phyloP scores from a whole-genome alignment of 2,888 invertebrate species.

The Drosophila anceps region DNA sequence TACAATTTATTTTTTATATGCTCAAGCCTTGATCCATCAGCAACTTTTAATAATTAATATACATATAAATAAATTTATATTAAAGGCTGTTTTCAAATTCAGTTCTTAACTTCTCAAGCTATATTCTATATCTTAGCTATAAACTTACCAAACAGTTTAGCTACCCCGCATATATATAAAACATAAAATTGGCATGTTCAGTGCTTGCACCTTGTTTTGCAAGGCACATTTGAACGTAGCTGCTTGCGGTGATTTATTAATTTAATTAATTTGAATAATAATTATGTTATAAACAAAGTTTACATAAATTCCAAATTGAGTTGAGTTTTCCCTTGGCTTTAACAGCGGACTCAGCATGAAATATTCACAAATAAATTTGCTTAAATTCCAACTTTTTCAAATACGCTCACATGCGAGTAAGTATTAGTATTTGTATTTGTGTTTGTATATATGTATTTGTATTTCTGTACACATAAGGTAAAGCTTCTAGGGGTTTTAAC shows the following conservation, averaged over 20 bases:
- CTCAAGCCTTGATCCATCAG: too few relatives aligned
- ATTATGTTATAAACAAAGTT: background rate
- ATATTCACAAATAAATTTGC: background rate
- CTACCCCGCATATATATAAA: background rate
- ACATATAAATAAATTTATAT: too few relatives aligned
- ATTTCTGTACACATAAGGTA: conserved; percentile 1
- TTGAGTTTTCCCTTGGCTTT: background rate
- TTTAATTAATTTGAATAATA: conserved; percentile 1
- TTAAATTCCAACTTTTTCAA: conserved; percentile 6
- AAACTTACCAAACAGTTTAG: background rate
- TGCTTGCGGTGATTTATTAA: background rate
- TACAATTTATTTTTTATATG: too few relatives aligned
- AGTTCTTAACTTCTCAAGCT: too few relatives aligned
- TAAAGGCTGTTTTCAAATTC: too few relatives aligned
- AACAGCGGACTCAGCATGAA: too few relatives aligned
- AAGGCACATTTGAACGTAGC: background rate
- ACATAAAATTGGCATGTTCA: too few relatives aligned
- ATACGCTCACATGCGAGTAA: background rate
- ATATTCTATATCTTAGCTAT: background rate
- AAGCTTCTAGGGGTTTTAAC: conserved; percentile 46
- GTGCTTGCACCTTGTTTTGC: background rate
- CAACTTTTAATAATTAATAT: too few relatives aligned
- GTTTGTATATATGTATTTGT: background rate
- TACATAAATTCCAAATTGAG: background rate
- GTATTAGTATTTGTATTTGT: conserved; percentile 3